phyloP scores from a whole-genome alignment of 92 coral and sea anemone species.

The Paramuricea clavata region DNA sequence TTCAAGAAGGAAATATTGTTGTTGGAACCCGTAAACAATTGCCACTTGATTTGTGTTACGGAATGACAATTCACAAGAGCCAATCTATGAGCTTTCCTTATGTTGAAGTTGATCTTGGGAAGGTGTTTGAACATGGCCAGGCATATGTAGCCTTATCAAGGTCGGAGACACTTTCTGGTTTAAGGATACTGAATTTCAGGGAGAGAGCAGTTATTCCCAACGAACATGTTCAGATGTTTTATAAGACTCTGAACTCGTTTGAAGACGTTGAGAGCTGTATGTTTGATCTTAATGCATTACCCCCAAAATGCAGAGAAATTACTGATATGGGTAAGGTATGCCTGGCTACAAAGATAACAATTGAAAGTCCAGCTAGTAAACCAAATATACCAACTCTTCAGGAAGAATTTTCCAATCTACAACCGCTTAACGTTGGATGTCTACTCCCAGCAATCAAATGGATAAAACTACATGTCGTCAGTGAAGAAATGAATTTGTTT shows the following conservation, averaged over 20 bases:
- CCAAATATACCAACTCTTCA: constrained; percentile 1
- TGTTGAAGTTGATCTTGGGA: constrained; percentile 45
- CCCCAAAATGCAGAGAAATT: constrained; percentile 6
- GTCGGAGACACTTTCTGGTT: not conserved
- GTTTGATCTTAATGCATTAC: not conserved
- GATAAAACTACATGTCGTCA: not conserved
- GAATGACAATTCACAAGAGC: constrained; percentile 51
- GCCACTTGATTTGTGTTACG: constrained; percentile 51
- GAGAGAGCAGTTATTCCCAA: not conserved
- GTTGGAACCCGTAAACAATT: constrained; percentile 30
- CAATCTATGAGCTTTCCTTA: constrained; percentile 27
- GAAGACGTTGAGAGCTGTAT: not conserved
- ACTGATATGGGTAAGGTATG: not conserved
- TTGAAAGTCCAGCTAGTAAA: constrained; percentile 20
- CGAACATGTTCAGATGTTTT: not conserved
- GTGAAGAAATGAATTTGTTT: constrained; percentile 1
- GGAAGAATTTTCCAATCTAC: not conserved
- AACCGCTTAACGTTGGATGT: not conserved
- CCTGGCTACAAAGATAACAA: not conserved
- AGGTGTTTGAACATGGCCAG: constrained; percentile 55
- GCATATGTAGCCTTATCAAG: constrained; percentile 63
- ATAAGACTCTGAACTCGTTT: not conserved
- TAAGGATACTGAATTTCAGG: not conserved
- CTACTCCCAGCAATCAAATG: not conserved
- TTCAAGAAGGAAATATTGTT: not conserved